Base-by-base conservation (phyloP, 2,888 invertebrate genomes). In the Baronia brevicornis region DNA sequence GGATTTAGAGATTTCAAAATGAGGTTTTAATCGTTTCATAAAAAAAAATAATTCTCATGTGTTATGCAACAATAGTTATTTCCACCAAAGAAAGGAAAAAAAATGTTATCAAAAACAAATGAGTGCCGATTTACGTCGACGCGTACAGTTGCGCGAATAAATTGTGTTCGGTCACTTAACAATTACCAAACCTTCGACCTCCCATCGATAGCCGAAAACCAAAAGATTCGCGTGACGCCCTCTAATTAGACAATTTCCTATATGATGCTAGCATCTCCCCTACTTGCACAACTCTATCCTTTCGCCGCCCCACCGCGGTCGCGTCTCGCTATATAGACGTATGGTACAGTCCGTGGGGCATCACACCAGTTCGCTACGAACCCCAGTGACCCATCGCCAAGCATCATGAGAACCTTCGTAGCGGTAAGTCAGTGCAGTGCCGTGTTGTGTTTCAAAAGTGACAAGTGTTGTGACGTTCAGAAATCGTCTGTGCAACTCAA, bases 331-430 rank as follows among this genome's bases (percentile, higher is more conserved):
- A 80, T 82, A 82, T 82, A 82, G 71, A 68, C 54, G 56, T 67
- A 37, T 51, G 65, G 53, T 64, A 59, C 50, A 59, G 58, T 58
- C 65, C 62, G 28, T 50, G 41, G 54, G 52, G 40, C 72, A 71
- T 64, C 79, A 79, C 78, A 80, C 60, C 65, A 70, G 74, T 73
- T 69, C 77, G 63, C 66, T 51, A 62, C 64, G 64, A 69, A 60
- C 75, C 73, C 66, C 62, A 73, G 78, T 80, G 78, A 77, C 75
- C 74, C 70, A 73, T 65, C 70, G 73, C 68, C 67, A 74, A 65
- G 60, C 79, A 82, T 42, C 77, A 84, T 84, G 84, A 84, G 72
- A 72, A 72, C 80, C 78, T 84, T 79, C 77, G 77, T 78, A 72
- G 82, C 84, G 84, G 84, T 84, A 79, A 84, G 82, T 84, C 57